phyloP scores from a whole-genome alignment of 2,797 vertebrate genomes.

The Lateolabrax maculatus region DNA sequence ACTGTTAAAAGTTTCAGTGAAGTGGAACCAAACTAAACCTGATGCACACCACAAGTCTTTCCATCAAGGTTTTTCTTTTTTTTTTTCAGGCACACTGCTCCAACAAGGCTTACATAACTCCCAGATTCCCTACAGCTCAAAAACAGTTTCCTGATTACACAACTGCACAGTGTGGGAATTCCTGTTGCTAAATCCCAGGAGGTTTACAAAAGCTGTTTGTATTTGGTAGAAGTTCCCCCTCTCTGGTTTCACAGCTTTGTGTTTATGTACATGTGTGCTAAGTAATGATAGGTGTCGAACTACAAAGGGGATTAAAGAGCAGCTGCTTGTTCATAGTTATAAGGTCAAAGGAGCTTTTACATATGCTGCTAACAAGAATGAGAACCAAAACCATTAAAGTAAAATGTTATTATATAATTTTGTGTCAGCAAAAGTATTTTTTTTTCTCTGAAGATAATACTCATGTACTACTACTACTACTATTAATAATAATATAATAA shows the following conservation, averaged over 20 bases:
- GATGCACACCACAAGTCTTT: neutral
- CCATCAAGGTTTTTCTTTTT: neutral
- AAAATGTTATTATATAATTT: neutral
- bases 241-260: constrained; percentile 44
- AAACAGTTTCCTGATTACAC: constrained; percentile 18
- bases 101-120: constrained; percentile 4
- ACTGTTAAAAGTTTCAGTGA: neutral
- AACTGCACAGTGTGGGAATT: constrained; percentile 23
- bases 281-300: neutral
- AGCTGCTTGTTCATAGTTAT: constrained; percentile 7
- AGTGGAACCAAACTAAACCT: neutral
- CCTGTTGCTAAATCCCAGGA: neutral
- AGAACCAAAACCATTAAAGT: too few relatives aligned
- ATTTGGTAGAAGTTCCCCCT: neutral
- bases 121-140: constrained; percentile 3
- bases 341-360: neutral
- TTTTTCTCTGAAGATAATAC: neutral
- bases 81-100: neutral
- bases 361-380: neutral
- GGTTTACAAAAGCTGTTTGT: constrained; percentile 5
- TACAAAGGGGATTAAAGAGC: neutral
- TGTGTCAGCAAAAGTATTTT: neutral
- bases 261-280: neutral
- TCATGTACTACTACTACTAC: neutral
- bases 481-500: neutral